A percentile compares a stretch with the other conserved stretches of the same genome.
These are phyloP conservation scores for Amphilophus citrinellus DNA, from an alignment of 2,113 vertebrate genomes.

Conservation along the genomic window DNA sequence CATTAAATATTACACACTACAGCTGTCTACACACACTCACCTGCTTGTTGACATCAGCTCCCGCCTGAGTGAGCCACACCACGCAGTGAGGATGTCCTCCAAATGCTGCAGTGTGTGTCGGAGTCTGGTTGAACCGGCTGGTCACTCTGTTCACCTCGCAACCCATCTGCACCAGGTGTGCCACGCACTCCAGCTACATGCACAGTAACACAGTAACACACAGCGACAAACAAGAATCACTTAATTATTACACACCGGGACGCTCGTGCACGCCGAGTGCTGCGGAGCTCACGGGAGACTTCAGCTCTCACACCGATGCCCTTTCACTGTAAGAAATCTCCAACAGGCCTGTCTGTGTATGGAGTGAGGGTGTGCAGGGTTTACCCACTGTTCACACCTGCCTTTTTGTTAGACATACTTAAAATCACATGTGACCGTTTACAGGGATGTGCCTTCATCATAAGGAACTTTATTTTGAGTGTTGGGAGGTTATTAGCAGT, in stretches of 20 bases:
- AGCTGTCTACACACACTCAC: slow-evolving; percentile 68
- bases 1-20: background rate
- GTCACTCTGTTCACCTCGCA: slow-evolving; percentile 90
- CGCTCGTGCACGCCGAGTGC: fast-evolving
- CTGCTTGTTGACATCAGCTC: slow-evolving; percentile 94
- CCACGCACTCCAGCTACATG: slow-evolving; percentile 93
- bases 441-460: background rate
- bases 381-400: background rate
- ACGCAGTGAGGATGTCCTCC: slow-evolving; percentile 95
- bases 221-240: background rate
- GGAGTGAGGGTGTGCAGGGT: fast-evolving
- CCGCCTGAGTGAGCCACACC: slow-evolving; percentile 92
- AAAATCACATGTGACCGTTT: background rate
- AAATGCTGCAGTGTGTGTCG: slow-evolving; percentile 93
- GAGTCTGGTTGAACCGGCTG: slow-evolving; percentile 92
- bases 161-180: slow-evolving; percentile 90
- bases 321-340: background rate
- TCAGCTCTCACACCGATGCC: background rate
- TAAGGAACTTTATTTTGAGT: too few relatives aligned
- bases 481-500: too few relatives aligned
- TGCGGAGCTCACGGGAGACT: background rate
- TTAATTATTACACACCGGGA: background rate
- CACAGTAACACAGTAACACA: background rate
- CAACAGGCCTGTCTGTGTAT: background rate
- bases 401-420: background rate